These are phyloP conservation scores for Hyalella azteca DNA, from an alignment of 2,888 invertebrate species.

Conservation along the genomic window DNA sequence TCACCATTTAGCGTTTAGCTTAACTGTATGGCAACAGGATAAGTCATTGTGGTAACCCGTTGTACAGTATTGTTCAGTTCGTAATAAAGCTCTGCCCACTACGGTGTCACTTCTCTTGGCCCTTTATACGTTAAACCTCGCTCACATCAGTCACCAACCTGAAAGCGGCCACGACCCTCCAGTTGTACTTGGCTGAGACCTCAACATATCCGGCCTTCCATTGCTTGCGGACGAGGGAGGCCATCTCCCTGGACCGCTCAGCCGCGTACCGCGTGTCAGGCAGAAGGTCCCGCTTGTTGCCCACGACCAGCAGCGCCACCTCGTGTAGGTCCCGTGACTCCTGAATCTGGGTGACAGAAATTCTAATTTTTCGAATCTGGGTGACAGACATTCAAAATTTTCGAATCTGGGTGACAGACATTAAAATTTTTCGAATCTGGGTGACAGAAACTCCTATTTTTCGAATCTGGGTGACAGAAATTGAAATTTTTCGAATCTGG, in stretches of 20 bases:
- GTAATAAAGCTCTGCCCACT: too few species aligned
- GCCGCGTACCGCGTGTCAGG: constrained; percentile 61
- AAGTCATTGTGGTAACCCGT: too few species aligned
- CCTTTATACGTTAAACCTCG: too few species aligned
- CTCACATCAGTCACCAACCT: constrained; percentile 4
- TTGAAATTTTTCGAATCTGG: too few species aligned
- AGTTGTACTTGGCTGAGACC: constrained; percentile 92
- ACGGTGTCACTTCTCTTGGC: too few species aligned
- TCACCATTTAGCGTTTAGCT: too few species aligned
- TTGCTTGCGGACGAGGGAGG: constrained; percentile 89
- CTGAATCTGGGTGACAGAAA: constrained; percentile 49
- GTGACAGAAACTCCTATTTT: too few species aligned
- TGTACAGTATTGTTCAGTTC: too few species aligned
- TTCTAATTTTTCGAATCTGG: background rate
- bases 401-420: background rate
- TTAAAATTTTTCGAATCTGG: too few species aligned
- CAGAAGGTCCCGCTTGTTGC: constrained; percentile 87
- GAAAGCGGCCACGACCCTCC: constrained; percentile 72
- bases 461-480: too few species aligned
- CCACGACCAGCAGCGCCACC: constrained; percentile 87
- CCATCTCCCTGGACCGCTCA: constrained; percentile 73
- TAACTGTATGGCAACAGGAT: too few species aligned
- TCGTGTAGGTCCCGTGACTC: constrained; percentile 89
- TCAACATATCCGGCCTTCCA: constrained; percentile 95
- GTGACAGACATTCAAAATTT: background rate